Base-by-base conservation (phyloP, 2,888 invertebrate genomes). In the Ornithoptera priamus region DNA sequence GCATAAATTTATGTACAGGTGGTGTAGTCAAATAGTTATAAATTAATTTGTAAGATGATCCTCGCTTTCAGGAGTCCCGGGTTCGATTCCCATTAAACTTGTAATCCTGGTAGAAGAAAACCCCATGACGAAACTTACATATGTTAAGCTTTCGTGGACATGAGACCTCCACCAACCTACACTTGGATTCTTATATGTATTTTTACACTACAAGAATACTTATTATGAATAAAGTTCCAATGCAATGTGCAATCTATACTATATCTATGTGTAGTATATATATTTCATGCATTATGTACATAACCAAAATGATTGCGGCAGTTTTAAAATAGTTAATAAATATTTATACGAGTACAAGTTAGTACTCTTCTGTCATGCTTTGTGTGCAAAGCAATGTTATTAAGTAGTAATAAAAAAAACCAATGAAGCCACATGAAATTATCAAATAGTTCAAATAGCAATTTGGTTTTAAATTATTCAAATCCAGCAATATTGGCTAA, bases 401-500 rank as follows among this genome's bases (percentile, higher is more conserved):
- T n/a, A n/a, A n/a, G 2, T 53, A 18, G 18, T 53, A 56, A 46
- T 5, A 30, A n/a, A 24, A 39, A 57, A 20, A 60, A 53, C 20
- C n/a, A 30, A 57, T 15, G 12, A 67, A 67, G 62, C 67, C 46
- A 57, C 30, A 24, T 60, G 20, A 58, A 12, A 22, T 24, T 50
- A 42, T 15, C 56, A 22, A 70, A 67, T 18, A 53, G n/a, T 46
- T 30, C 71, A 24, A 59, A 65, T 73, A 74, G 74, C 75, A 75
- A 77, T 39, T 65, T 68, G 70, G 65, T 68, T 42, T 50, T 62
- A 57, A 59, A 22, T 60, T 67, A 42, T 56, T 71, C 64, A 75
- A 72, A 72, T 72, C 69, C 79, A 81, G 82, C 81, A 77, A 78
- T 75, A 76, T 74, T 77, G 75, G 75, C 75, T 68, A 85, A 84